Conservation (phyloP, 2,888 invertebrate species). For the Ormyrus pomaceus region DNA sequence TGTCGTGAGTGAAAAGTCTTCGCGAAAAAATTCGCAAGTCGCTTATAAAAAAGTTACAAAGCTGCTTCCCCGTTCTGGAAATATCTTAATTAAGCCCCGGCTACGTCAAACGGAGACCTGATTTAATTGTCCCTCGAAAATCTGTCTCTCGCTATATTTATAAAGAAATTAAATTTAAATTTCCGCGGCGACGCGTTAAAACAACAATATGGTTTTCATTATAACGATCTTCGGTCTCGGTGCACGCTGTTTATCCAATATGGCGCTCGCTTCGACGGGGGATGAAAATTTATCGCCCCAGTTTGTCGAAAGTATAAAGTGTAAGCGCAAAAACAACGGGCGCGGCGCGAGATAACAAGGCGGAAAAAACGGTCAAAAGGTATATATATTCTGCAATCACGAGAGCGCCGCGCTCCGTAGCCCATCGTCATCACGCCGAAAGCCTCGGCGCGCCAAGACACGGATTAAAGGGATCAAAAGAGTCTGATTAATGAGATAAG, state of each 20-base stretch:
- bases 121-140: too few species aligned
- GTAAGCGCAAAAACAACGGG: slow-evolving; percentile 3
- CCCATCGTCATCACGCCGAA: slow-evolving; percentile 1
- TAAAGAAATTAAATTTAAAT: too few species aligned
- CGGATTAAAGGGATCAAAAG: slow-evolving; percentile 54
- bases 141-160: too few species aligned
- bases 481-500: slow-evolving; percentile 56
- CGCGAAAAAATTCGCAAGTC: background rate
- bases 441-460: slow-evolving; percentile 24
- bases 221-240: too few species aligned
- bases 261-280: background rate
- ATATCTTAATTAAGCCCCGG: too few species aligned
- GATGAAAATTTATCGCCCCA: background rate
- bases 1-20: background rate
- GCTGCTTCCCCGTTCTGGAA: background rate
- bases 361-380: background rate
- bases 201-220: too few species aligned
- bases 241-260: too few species aligned
- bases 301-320: background rate
- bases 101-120: too few species aligned
- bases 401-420: background rate
- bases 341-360: background rate
- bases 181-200: too few species aligned
- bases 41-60: slow-evolving; percentile 10
- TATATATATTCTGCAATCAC: slow-evolving; percentile 12